Evolutionary conservation across 1,140 invertebrate species (phyloP).

Genomic region (Pseudomyrmex gracilis): DNA sequence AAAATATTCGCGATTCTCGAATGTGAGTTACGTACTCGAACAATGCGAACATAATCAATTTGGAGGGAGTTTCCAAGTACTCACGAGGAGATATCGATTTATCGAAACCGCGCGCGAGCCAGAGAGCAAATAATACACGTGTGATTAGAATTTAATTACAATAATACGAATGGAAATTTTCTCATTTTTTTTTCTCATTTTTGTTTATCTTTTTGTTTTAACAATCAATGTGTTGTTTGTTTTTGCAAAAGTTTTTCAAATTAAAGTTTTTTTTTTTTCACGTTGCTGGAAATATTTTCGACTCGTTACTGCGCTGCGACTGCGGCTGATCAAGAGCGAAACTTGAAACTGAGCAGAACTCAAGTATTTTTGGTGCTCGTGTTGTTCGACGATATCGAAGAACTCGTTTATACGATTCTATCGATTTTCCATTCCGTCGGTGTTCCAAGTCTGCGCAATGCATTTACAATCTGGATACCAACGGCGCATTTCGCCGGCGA

Average conservation of each 20-base stretch:
- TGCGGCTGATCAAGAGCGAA: not conserved
- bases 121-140: too few relatives aligned
- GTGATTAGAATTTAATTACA: too few relatives aligned
- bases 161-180: too few relatives aligned
- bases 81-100: not conserved
- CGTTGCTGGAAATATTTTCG: not conserved
- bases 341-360: not conserved
- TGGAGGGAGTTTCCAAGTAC: constrained; percentile 7
- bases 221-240: too few relatives aligned
- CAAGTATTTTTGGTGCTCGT: not conserved
- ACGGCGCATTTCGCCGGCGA: not conserved
- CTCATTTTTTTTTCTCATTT: too few relatives aligned
- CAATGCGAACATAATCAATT: constrained; percentile 5
- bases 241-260: too few relatives aligned
- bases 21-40: constrained; percentile 28
- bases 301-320: not conserved
- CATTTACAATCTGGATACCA: constrained; percentile 26
- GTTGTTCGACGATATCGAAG: not conserved
- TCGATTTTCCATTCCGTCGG: constrained; percentile 27
- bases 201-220: too few relatives aligned
- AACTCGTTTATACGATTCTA: not conserved
- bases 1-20: constrained; percentile 36
- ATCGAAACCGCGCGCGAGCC: too few relatives aligned
- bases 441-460: constrained; percentile 29
- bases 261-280: not conserved